These are phyloP conservation scores for Polydrusus pterygomalis DNA, from an alignment of 2,888 invertebrate genomes.

Conservation along the genomic window DNA sequence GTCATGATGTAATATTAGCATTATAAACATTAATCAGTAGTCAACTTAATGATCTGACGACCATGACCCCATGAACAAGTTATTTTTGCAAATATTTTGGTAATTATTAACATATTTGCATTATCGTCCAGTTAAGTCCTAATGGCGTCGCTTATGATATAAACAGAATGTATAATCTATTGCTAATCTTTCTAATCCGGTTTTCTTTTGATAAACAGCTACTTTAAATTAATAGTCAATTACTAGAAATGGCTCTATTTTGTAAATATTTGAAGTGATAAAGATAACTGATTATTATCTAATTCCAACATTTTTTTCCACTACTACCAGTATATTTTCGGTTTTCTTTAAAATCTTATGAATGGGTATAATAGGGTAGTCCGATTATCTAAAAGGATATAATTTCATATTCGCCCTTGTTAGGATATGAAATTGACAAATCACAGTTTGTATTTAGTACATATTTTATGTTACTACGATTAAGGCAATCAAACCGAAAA, in stretches of 20 bases:
- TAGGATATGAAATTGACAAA: no score
- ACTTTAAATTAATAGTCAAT: background rate
- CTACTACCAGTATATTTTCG: no score
- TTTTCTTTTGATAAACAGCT: background rate
- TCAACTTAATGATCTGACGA: background rate
- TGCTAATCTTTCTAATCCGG: constrained; percentile 16
- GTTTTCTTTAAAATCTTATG: no score
- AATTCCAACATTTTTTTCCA: no score
- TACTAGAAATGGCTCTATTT: background rate
- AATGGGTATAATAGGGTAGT: no score
- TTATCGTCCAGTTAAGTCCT: background rate
- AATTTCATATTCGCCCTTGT: no score
- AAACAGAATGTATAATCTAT: constrained; percentile 9
- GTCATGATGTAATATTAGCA: background rate
- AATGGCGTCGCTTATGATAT: background rate
- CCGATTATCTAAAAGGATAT: no score
- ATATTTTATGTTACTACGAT: no score
- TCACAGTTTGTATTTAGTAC: no score
- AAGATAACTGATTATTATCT: no score
- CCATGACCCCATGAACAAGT: background rate
- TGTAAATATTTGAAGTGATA: background rate
- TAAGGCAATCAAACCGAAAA: no score
- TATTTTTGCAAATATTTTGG: constrained; percentile 17
- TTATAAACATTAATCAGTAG: background rate
- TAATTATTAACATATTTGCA: constrained; percentile 11